phyloP scores from a whole-genome alignment of 2,113 vertebrate species.

The Micromys minutus region DNA sequence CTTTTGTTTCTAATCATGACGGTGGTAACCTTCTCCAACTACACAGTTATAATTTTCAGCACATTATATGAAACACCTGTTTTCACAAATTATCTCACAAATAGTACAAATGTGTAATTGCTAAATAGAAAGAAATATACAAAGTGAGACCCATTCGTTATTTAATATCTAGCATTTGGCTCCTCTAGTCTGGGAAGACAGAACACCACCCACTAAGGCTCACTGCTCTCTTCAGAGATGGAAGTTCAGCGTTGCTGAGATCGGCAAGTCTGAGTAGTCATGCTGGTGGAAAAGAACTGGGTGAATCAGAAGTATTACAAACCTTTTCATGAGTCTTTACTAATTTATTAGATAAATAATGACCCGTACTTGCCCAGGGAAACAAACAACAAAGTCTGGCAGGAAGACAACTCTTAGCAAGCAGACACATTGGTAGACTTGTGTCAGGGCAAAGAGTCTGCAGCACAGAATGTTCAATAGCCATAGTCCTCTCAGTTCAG shows the following conservation, averaged over 20 bases:
- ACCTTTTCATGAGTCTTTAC: neutral
- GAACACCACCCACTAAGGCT: neutral
- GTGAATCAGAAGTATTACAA: neutral
- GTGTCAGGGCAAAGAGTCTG: neutral
- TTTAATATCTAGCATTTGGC: neutral
- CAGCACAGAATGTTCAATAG: neutral
- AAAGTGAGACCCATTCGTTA: neutral
- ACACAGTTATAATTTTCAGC: neutral
- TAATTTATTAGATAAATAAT: neutral
- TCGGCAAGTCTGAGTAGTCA: neutral
- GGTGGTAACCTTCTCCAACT: neutral
- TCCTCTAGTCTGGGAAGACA: neutral
- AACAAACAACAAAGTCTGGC: neutral
- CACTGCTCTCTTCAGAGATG: neutral
- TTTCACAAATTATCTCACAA: constrained; percentile 24
- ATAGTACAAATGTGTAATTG: neutral
- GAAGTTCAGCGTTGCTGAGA: neutral
- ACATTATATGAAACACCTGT: neutral
- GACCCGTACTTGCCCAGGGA: neutral
- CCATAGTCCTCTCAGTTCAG: neutral
- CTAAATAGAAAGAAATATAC: neutral
- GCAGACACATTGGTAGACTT: neutral
- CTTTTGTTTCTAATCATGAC: constrained; percentile 16
- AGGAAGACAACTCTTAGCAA: neutral
- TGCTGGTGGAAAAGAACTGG: neutral